phyloP scores from a whole-genome alignment of 2,797 vertebrate species.

The Hafferia zeledoni region DNA sequence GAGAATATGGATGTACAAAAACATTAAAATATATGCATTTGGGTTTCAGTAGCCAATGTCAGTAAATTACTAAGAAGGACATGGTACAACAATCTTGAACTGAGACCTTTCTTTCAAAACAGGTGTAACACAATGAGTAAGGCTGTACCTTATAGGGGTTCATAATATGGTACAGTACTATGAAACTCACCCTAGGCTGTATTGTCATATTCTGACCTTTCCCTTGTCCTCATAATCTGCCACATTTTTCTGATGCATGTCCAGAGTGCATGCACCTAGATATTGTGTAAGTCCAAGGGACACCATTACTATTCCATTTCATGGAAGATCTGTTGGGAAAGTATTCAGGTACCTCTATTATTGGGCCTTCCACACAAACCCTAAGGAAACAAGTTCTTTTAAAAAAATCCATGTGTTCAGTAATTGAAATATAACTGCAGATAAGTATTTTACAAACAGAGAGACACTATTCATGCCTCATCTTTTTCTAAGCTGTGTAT shows the following conservation, averaged over 20 bases:
- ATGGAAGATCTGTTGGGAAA: not conserved
- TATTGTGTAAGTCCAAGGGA: not conserved
- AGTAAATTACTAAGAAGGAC: not conserved
- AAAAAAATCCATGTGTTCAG: not conserved
- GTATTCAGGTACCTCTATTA: not conserved
- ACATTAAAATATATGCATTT: not conserved
- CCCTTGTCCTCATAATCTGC: not conserved
- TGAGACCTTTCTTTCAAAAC: not conserved
- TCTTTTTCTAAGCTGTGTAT: not conserved
- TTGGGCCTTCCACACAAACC: not conserved
- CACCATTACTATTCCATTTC: not conserved
- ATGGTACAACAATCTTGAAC: accelerated
- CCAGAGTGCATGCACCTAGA: not conserved
- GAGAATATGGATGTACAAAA: not conserved
- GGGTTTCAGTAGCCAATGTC: not conserved
- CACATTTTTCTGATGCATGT: not conserved
- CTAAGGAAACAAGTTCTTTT: not conserved
- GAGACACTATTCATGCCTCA: not conserved
- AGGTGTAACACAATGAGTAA: accelerated
- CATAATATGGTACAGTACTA: accelerated
- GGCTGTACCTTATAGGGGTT: not conserved
- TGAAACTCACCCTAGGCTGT: not conserved
- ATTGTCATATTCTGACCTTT: not conserved
- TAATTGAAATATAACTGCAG: not conserved
- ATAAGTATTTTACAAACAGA: not conserved